phyloP scores from a whole-genome alignment of 2,113 vertebrate species.

The Pygoscelis adeliae region DNA sequence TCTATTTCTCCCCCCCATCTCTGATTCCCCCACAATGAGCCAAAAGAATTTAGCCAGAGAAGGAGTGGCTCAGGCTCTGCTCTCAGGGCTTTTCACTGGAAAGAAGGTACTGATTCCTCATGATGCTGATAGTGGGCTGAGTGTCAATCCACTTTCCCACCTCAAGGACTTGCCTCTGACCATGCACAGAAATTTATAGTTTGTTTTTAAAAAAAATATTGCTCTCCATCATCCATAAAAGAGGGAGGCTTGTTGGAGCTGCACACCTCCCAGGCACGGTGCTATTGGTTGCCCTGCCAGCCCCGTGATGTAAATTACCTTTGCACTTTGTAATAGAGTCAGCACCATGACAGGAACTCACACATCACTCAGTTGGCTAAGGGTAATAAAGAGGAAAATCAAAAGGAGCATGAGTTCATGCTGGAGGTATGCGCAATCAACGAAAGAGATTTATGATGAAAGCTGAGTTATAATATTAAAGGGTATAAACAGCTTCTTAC shows the following conservation, averaged over 20 bases:
- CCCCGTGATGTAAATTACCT: conserved; percentile 67
- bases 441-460: conserved; percentile 73
- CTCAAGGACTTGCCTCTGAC: not conserved
- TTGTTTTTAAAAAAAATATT: conserved; percentile 46
- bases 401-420: conserved; percentile 69
- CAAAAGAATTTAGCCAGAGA: not conserved
- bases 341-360: conserved; percentile 77
- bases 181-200: conserved; percentile 42
- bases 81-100: not conserved
- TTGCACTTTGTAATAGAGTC: conserved; percentile 80
- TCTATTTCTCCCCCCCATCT: not conserved
- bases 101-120: conserved; percentile 38
- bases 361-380: conserved; percentile 75
- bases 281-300: conserved; percentile 45
- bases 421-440: conserved; percentile 60
- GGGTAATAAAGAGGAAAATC: conserved; percentile 76
- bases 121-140: not conserved
- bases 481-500: conserved; percentile 76
- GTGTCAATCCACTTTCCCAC: conserved; percentile 20
- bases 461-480: conserved; percentile 74
- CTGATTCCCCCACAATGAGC: not conserved
- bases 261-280: not conserved
- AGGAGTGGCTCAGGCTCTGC: not conserved
- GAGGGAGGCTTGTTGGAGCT: conserved; percentile 33
- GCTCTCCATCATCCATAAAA: conserved; percentile 41